phyloP scores from a whole-genome alignment of 2,797 vertebrate species.

The Argentina silus region DNA sequence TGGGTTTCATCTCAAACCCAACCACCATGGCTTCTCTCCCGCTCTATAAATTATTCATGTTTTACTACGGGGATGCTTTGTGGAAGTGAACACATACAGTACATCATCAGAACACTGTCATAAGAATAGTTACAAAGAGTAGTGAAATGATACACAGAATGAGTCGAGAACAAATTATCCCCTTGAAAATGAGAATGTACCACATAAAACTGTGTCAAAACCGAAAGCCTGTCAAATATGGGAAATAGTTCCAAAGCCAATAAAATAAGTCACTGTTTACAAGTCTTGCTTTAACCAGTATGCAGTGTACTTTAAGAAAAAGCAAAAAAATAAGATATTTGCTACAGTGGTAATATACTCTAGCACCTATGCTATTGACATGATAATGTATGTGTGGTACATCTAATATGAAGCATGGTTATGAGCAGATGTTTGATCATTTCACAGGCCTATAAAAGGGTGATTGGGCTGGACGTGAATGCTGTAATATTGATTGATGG shows the following conservation, averaged over 20 bases:
- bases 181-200: too few species aligned
- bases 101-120: not conserved
- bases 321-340: not conserved
- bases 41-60: not conserved
- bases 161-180: too few species aligned
- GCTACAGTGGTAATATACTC: not conserved
- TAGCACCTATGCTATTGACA: not conserved
- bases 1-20: not conserved
- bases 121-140: not conserved
- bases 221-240: not conserved
- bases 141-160: too few species aligned
- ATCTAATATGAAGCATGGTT: conserved; percentile 67
- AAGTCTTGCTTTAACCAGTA: not conserved
- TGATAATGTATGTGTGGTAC: conserved; percentile 61
- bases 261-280: not conserved
- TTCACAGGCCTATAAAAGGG: conserved; percentile 75
- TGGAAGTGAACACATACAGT: not conserved
- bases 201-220: too few species aligned
- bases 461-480: conserved; percentile 72
- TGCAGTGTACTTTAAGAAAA: too few species aligned
- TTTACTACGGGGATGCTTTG: not conserved
- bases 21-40: not conserved
- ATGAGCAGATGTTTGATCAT: conserved; percentile 81
- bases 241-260: not conserved
- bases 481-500: conserved; percentile 80